phyloP scores from a whole-genome alignment of 2,888 invertebrate genomes.

The Drosophila melanosoma region DNA sequence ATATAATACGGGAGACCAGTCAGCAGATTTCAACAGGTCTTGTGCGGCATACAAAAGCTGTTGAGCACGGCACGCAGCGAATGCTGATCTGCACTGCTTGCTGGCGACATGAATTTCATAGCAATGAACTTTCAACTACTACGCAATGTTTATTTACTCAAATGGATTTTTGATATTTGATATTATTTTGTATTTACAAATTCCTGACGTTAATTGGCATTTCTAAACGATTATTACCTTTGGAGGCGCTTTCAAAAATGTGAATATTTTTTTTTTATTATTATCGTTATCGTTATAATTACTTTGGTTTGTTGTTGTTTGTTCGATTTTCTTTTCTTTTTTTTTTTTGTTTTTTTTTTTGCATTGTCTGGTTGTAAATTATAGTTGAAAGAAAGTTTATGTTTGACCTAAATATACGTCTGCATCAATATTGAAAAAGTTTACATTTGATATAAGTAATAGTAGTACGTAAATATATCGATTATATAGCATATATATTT shows the following conservation, averaged over 20 bases:
- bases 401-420: slow-evolving; percentile 76
- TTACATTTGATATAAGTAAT: slow-evolving; percentile 59
- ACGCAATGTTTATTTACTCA: slow-evolving; percentile 28
- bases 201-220: slow-evolving; percentile 26
- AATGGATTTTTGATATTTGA: slow-evolving; percentile 22
- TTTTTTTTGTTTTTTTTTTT: slow-evolving; percentile 14
- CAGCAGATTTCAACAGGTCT: slow-evolving; percentile 43
- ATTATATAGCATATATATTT: slow-evolving; percentile 60
- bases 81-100: slow-evolving; percentile 4
- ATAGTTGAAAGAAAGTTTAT: slow-evolving; percentile 63
- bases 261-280: slow-evolving; percentile 16
- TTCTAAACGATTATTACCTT: slow-evolving; percentile 48
- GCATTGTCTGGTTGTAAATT: slow-evolving; percentile 45
- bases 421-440: slow-evolving; percentile 66
- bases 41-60: slow-evolving; percentile 44
- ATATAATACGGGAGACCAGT: slow-evolving; percentile 25
- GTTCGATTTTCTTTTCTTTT: slow-evolving; percentile 26
- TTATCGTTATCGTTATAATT: slow-evolving; percentile 37
- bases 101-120: slow-evolving; percentile 46
- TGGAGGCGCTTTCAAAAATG: slow-evolving; percentile 39
- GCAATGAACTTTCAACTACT: slow-evolving; percentile 61
- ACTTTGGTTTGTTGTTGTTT: slow-evolving; percentile 75
- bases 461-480: slow-evolving; percentile 50
- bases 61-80: slow-evolving; percentile 12
- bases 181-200: slow-evolving; percentile 28